Base-by-base conservation (phyloP, 2,888 invertebrate species). In the Rosalia funebris region DNA sequence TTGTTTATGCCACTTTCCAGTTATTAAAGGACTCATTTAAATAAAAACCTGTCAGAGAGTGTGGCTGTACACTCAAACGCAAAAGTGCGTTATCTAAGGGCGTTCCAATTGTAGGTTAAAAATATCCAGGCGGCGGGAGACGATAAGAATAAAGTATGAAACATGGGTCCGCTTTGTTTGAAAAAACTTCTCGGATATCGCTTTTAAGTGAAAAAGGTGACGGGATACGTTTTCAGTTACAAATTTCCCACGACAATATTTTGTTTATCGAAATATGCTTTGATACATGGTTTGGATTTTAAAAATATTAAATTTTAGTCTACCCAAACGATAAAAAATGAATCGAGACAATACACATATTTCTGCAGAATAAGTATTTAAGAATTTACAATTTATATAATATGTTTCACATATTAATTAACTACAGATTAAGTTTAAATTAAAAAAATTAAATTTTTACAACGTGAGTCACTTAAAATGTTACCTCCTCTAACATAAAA, bases 1-100 rank as follows among this genome's bases (percentile, higher is more conserved):
- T 57, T 63, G 48, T 63, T 60, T 63, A 63, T 60, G 54, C 34
- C 50, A 54, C 20, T 59, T 54, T 41, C 15, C 56, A 60, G 45
- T 47, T 56, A 47, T 44, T 53, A 60, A 47, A 52, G 36, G 39
- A 39, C 39, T 14, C 45, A 15, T 20, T 39, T 39, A 19, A 25
- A 47, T 41, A 44, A 58, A 53, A 45, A 45, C 42, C 52, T 45
- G 17, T 34, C 42, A 15, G 45, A 15, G 32, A 32, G 11, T 10
- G 32, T 16, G 12, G 32, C 16, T 7, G 17, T 16, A 16, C 17
- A 42, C 9, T 16, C 41, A 11, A 17, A 42, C 16, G 41, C 16
- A 17, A 17, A 42, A 42, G 16, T 17, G 20, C 44, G n/a, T 11
- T 25, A 45, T 34, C 10, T 34, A 34, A 34, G 11, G 34, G 34